Base-by-base conservation (phyloP, 1,140 invertebrate species). In the Argopecten irradians region DNA sequence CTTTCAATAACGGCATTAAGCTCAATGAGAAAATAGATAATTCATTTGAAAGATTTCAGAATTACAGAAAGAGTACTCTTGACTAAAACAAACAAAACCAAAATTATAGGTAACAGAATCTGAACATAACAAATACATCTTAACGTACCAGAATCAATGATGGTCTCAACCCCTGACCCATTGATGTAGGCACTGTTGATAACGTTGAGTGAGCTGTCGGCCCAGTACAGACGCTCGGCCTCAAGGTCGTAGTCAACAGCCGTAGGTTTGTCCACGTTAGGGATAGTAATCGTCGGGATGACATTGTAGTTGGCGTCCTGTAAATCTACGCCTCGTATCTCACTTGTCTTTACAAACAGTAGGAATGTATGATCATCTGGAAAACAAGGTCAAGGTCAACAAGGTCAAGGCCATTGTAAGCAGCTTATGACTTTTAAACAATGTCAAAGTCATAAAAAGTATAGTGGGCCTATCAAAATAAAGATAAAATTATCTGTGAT, bases 291-390 rank as follows among this genome's bases (percentile, higher is more conserved):
- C 0, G 97, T 97, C 35, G 98, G 97, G 90, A 98, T 97, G 34
- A 97, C 97, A 93, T 97, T 97, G 94, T 97, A 97, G 93, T 97
- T 96, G 0, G 97, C 97, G 93, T 97, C 96, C 82, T 96, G 96
- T 39, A 98, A 94, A 94, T 98, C 97, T 43, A 98, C 97, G 19
- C 98, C 98, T 83, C 98, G 96, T 89, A 98, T 97, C 95, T 98
- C 98, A 93, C 97, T 97, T 33, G 96, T 95, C 89, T 97, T 96
- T 16, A 97, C 97, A 92, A 98, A 97, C 87, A 98, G 95, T 83
- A 98, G 94, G 43, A 98, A 95, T 36, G 96, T 96, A 92, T 98
- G 97, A 94, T 98, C 97, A 46, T 96, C 97, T 97, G 94, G 35
- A 95, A 93, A 92, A 83, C 91, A 90, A 91, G n/a, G 55, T 28